Conservation (phyloP, 2,797 vertebrate genomes). For the Galago senegalensis region DNA sequence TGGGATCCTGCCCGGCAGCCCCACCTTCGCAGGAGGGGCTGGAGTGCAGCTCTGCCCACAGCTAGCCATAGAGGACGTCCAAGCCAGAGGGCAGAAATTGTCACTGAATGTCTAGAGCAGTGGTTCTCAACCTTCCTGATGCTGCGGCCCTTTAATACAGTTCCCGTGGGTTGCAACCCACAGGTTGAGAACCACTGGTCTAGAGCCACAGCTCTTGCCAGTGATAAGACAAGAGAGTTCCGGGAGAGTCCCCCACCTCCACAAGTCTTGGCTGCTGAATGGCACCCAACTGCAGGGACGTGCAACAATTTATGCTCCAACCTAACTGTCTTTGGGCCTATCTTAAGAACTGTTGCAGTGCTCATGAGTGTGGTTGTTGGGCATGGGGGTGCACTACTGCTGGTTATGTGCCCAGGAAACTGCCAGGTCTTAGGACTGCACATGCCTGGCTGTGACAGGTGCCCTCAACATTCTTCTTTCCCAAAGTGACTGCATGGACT, state of each 20-base stretch:
- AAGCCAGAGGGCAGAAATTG: not conserved
- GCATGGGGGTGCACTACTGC: not conserved
- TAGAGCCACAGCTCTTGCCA: not conserved
- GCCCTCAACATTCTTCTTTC: not conserved
- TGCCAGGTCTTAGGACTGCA: not conserved
- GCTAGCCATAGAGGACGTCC: not conserved
- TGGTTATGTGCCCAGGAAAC: too few species aligned
- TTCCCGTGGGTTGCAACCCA: too few species aligned
- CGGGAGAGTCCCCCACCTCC: not conserved
- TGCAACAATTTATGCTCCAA: not conserved
- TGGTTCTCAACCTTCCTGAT: too few species aligned
- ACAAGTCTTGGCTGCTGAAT: accelerated
- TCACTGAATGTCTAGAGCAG: not conserved
- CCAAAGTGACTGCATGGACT: not conserved
- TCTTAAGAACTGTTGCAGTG: accelerated
- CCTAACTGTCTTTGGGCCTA: too few species aligned
- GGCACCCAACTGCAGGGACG: not conserved
- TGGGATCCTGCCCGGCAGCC: too few species aligned
- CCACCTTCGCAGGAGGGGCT: not conserved
- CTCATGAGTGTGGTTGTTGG: accelerated
- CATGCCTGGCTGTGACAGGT: accelerated
- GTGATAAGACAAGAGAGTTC: not conserved
- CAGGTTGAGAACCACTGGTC: not conserved
- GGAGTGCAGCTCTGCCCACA: not conserved
- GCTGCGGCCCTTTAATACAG: too few species aligned